phyloP scores from a whole-genome alignment of 2,888 invertebrate species.

The Ectropis crepuscularia region DNA sequence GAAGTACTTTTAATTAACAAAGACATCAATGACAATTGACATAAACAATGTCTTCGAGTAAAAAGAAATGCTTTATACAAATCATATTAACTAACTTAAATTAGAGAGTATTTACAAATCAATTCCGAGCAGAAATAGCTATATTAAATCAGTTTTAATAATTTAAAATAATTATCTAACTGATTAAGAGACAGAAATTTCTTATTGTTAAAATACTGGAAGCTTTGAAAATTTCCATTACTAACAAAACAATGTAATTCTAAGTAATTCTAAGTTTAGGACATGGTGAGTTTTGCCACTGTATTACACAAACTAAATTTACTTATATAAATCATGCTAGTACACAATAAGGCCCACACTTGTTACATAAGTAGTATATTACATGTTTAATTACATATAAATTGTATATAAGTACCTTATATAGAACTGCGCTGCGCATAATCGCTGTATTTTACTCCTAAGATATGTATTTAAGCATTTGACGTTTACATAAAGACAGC shows the following conservation, averaged over 20 bases:
- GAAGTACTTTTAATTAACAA: too few relatives aligned
- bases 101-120: not conserved
- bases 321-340: slow-evolving; percentile 22
- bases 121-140: not conserved
- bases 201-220: slow-evolving; percentile 7
- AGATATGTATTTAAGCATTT: too few relatives aligned
- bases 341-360: slow-evolving; percentile 58
- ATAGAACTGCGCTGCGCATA: too few relatives aligned
- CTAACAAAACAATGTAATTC: slow-evolving; percentile 28
- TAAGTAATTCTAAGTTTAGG: slow-evolving; percentile 51
- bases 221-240: slow-evolving; percentile 9
- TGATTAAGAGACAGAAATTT: too few relatives aligned
- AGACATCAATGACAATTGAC: too few relatives aligned
- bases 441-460: too few relatives aligned
- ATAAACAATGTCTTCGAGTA: too few relatives aligned
- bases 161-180: too few relatives aligned
- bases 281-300: slow-evolving; percentile 82
- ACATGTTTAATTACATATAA: not conserved
- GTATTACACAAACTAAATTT: slow-evolving; percentile 26
- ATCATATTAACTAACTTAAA: not conserved
- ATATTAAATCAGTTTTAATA: not conserved
- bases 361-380: slow-evolving; percentile 14
- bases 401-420: slow-evolving; percentile 3
- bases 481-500: too few relatives aligned
- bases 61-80: not conserved